Conservation (phyloP, 1,140 invertebrate genomes). For the Hyles euphorbiae region DNA sequence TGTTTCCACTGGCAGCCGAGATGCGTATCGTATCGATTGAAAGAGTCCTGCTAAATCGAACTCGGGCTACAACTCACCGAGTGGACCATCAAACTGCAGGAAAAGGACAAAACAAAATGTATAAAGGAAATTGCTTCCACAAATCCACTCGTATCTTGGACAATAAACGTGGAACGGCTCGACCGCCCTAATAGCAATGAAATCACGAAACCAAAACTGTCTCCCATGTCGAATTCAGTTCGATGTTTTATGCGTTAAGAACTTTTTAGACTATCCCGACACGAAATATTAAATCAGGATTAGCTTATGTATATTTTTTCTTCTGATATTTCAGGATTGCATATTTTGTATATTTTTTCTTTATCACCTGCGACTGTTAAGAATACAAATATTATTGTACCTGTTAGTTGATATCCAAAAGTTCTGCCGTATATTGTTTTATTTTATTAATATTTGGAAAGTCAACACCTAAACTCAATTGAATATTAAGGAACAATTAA, state of each 20-base stretch:
- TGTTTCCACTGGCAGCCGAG: conserved; percentile 40
- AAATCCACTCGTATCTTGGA: conserved; percentile 74
- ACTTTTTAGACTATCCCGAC: conserved; percentile 36
- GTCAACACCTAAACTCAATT: too few species aligned
- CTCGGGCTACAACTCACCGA: conserved; percentile 59
- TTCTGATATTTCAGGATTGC: too few species aligned
- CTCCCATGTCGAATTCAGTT: conserved; percentile 54
- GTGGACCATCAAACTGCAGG: conserved; percentile 70
- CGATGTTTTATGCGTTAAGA: conserved; percentile 44
- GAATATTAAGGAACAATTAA: too few species aligned
- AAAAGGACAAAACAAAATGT: conserved; percentile 75
- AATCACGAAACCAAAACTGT: conserved; percentile 74
- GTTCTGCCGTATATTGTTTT: too few species aligned
- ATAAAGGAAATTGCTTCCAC: conserved; percentile 76
- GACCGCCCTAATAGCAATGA: conserved; percentile 72
- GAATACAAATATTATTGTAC: too few species aligned
- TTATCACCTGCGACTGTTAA: too few species aligned
- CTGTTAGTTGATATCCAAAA: too few species aligned
- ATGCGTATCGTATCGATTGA: conserved; percentile 59
- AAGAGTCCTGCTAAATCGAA: conserved; percentile 67
- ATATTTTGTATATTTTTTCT: too few species aligned
- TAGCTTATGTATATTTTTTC: too few species aligned
- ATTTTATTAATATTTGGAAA: too few species aligned
- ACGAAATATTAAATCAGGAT: not conserved
- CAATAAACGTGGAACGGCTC: conserved; percentile 70